Percentiles rank a stretch among this genome's conserved stretches.
phyloP scores from a whole-genome alignment of 2,797 vertebrate genomes.

The Gymnothorax reevesii region DNA sequence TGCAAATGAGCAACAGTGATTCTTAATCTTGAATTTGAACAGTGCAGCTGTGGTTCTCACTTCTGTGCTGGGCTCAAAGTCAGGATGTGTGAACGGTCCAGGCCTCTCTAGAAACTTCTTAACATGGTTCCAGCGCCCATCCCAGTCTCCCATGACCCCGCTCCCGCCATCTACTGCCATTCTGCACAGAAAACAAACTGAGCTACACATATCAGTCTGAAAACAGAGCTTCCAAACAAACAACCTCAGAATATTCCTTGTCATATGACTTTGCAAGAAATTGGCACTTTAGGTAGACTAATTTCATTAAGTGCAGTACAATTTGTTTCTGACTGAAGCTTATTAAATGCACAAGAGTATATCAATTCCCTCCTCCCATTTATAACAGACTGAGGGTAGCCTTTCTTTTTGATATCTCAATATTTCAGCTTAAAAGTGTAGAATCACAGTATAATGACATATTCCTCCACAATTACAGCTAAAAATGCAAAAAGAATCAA shows the following conservation, averaged over 20 bases:
- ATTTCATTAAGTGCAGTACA: neutral
- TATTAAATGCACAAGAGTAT: neutral
- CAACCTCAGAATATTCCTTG: neutral
- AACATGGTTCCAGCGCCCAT: slow-evolving; percentile 96
- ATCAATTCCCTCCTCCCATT: neutral
- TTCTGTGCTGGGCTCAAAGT: slow-evolving; percentile 96
- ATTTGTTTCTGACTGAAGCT: neutral
- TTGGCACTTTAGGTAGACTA: neutral
- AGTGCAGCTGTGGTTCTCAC: slow-evolving; percentile 68
- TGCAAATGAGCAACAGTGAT: neutral
- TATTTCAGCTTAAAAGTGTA: neutral
- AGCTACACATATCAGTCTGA: slow-evolving; percentile 69
- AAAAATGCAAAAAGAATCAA: neutral
- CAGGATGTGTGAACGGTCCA: slow-evolving; percentile 95
- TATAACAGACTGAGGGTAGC: neutral
- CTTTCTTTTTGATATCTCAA: neutral
- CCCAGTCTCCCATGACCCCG: slow-evolving; percentile 89
- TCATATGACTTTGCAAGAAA: neutral
- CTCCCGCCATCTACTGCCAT: slow-evolving; percentile 97
- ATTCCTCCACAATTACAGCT: neutral
- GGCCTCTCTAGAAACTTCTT: slow-evolving; percentile 96
- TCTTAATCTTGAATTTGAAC: neutral
- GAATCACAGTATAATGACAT: neutral
- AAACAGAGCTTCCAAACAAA: slow-evolving; percentile 34
- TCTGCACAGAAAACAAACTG: slow-evolving; percentile 83